A percentile compares a stretch with the other conserved stretches of the same genome.
Conservation (phyloP, 1,140 invertebrate species). For the Stegodyphus mimosarum region DNA sequence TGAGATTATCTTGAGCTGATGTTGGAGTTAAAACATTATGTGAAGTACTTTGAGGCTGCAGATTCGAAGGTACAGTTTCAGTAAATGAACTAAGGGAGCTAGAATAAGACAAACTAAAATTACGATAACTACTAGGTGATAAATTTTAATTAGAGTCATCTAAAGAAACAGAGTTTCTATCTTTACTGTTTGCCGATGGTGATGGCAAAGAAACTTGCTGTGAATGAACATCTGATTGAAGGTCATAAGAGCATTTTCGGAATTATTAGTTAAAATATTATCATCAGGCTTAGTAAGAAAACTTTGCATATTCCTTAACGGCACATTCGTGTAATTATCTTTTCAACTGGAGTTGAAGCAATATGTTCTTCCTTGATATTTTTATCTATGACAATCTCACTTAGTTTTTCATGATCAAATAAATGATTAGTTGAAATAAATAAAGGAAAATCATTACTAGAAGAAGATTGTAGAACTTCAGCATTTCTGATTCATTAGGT, state of each 20-base stretch:
- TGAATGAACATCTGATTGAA: not conserved
- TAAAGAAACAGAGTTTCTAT: constrained; percentile 14
- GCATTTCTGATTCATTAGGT: not conserved
- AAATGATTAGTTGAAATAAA: not conserved
- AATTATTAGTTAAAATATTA: not conserved
- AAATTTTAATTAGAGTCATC: constrained; percentile 16
- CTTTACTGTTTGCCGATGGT: not conserved
- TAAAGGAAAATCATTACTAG: not conserved
- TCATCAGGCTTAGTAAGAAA: not conserved
- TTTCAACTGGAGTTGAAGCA: not conserved
- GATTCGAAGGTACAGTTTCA: not conserved
- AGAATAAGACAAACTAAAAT: constrained; percentile 15
- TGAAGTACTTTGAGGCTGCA: not conserved
- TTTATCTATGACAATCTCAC: constrained; percentile 2
- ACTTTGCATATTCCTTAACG: not conserved
- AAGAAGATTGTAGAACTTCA: not conserved
- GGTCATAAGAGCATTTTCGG: not conserved
- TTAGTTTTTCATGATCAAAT: not conserved
- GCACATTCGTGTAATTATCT: not conserved
- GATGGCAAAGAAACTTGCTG: too few species aligned
- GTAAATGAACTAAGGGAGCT: constrained; percentile 5
- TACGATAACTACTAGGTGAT: constrained; percentile 3
- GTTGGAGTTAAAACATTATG: not conserved
- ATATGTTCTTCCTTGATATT: not conserved
- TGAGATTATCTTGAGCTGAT: constrained; percentile 5